phyloP scores from a whole-genome alignment of 2,888 invertebrate species.

The Anorthoa munda region DNA sequence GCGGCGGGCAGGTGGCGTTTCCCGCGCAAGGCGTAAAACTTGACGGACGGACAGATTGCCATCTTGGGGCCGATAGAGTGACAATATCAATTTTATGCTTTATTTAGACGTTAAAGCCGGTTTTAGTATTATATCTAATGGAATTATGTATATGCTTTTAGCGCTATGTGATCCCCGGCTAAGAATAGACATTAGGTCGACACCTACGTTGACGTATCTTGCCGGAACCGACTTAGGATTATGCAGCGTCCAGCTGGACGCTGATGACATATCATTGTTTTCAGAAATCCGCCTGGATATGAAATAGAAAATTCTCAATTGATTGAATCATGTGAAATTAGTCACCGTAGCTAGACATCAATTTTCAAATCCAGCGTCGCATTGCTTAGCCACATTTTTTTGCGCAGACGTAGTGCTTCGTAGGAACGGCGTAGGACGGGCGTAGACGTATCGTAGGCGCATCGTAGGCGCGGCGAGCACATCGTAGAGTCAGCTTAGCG shows the following conservation, averaged over 20 bases:
- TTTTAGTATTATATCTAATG: slow-evolving; percentile 56
- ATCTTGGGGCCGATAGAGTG: slow-evolving; percentile 52
- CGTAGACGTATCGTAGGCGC: not conserved
- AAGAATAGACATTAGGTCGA: slow-evolving; percentile 30
- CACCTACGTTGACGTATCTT: slow-evolving; percentile 15
- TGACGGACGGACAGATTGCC: slow-evolving; percentile 62
- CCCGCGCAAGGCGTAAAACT: slow-evolving; percentile 61
- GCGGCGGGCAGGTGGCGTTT: slow-evolving; percentile 62
- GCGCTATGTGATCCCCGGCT: slow-evolving; percentile 19
- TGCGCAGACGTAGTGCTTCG: not conserved
- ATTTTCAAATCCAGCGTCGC: not conserved
- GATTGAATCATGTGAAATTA: slow-evolving; percentile 7
- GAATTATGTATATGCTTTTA: slow-evolving; percentile 51
- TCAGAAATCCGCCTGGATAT: not conserved
- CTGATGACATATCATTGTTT: not conserved
- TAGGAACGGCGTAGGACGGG: not conserved
- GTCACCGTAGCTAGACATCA: not conserved
- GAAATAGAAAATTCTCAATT: not conserved
- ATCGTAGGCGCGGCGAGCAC: not conserved
- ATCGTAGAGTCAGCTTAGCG: not conserved
- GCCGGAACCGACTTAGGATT: slow-evolving; percentile 12
- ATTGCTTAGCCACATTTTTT: slow-evolving; percentile 1
- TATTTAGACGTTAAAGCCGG: slow-evolving; percentile 58
- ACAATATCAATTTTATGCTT: slow-evolving; percentile 64
- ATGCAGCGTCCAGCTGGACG: not conserved